phyloP scores from a whole-genome alignment of 1,140 invertebrate genomes.

The Drosophila bocki region DNA sequence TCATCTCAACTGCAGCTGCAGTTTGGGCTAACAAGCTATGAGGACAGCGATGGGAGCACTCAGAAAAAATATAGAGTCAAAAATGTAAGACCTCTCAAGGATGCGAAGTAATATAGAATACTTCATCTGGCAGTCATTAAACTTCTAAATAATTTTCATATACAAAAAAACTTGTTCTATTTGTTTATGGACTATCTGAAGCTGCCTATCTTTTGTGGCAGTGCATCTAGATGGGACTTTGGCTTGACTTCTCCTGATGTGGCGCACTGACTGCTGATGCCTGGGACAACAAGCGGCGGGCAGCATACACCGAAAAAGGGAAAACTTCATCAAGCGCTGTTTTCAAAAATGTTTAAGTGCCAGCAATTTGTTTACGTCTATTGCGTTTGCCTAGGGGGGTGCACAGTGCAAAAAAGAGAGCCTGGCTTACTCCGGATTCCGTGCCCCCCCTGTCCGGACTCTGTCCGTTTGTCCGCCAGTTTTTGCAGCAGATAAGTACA shows the following conservation, averaged over 20 bases:
- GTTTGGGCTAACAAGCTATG: slow-evolving; percentile 57
- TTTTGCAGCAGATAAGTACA: slow-evolving; percentile 61
- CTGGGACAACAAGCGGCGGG: slow-evolving; percentile 9
- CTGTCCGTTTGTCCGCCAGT: slow-evolving; percentile 13
- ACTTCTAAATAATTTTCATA: neutral
- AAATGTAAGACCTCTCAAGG: no score
- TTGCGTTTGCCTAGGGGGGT: slow-evolving; percentile 49
- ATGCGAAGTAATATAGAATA: neutral
- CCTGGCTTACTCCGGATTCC: slow-evolving; percentile 33
- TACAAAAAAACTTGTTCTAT: no score
- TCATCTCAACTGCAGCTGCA: slow-evolving; percentile 53
- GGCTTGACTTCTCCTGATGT: slow-evolving; percentile 18
- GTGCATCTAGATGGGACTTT: slow-evolving; percentile 15
- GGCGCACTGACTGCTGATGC: slow-evolving; percentile 39
- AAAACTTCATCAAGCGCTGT: slow-evolving; percentile 73
- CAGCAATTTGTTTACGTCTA: slow-evolving; percentile 75
- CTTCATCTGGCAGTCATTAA: neutral
- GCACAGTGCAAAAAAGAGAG: slow-evolving; percentile 17
- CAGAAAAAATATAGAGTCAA: neutral
- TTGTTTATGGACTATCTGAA: neutral
- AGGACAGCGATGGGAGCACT: slow-evolving; percentile 27
- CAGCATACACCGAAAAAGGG: slow-evolving; percentile 50
- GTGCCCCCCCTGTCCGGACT: neutral
- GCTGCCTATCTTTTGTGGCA: neutral
- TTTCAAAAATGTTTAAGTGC: slow-evolving; percentile 77